phyloP scores from a whole-genome alignment of 2,113 vertebrate genomes.

The Redunca redunca region DNA sequence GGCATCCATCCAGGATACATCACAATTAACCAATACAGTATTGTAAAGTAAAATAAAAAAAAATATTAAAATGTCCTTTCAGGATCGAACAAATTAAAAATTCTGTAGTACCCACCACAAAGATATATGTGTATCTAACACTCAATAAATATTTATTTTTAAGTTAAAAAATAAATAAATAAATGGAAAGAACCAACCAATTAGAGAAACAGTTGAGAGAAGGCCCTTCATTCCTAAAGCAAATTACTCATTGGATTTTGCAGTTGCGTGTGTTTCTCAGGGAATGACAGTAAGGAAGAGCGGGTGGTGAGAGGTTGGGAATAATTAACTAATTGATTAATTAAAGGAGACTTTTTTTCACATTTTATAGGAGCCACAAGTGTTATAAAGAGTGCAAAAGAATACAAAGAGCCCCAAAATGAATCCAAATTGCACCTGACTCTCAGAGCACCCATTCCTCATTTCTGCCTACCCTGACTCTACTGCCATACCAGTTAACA shows the following conservation, averaged over 20 bases:
- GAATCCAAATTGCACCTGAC: not conserved
- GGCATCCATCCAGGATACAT: not conserved
- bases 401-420: not conserved
- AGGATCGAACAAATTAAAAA: not conserved
- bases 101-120: not conserved
- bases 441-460: not conserved
- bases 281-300: not conserved
- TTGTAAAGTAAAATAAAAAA: no score
- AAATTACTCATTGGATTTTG: not conserved
- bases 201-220: not conserved
- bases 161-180: not conserved
- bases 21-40: not conserved
- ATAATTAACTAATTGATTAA: not conserved
- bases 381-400: not conserved
- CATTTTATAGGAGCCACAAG: not conserved
- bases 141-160: not conserved
- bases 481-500: not conserved
- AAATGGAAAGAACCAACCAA: not conserved
- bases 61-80: not conserved
- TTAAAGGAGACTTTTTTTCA: not conserved
- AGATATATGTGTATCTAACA: not conserved
- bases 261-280: not conserved
- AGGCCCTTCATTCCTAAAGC: not conserved
- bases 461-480: not conserved
- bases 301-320: not conserved